phyloP scores from a whole-genome alignment of 2,113 vertebrate species.

The Pollachius pollachius region DNA sequence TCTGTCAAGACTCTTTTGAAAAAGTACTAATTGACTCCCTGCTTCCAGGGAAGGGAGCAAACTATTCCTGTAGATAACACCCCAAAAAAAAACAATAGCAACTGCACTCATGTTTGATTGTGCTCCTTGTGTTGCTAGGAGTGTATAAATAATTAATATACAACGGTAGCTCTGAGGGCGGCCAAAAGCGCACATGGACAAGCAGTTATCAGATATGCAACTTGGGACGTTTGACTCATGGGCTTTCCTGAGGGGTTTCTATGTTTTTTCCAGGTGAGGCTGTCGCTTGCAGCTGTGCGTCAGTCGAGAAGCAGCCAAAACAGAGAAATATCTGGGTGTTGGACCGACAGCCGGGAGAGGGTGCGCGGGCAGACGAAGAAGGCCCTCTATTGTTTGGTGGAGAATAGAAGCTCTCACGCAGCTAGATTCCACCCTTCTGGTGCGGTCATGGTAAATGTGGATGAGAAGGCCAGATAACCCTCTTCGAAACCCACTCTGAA shows the following conservation, averaged over 20 bases:
- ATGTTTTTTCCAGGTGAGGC: conserved; percentile 15
- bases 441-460: conserved; percentile 35
- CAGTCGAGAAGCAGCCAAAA: conserved; percentile 14
- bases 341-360: conserved; percentile 36
- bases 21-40: too few relatives aligned
- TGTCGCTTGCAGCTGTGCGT: neutral
- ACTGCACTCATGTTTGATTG: neutral
- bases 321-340: conserved; percentile 28
- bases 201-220: neutral
- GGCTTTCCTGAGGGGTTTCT: too few relatives aligned
- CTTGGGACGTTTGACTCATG: too few relatives aligned
- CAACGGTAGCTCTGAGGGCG: neutral
- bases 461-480: conserved; percentile 41
- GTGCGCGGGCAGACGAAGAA: conserved; percentile 30
- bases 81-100: conserved; percentile 19
- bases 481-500: conserved; percentile 46
- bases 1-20: too few relatives aligned
- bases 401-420: conserved; percentile 58
- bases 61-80: neutral
- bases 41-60: too few relatives aligned
- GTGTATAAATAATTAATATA: neutral
- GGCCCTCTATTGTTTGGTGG: conserved; percentile 56
- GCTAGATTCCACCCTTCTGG: conserved; percentile 56
- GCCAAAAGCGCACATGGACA: neutral
- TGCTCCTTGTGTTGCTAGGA: neutral